Base-by-base conservation (phyloP, 2,113 vertebrate genomes). In the Xenotilapia leptura region DNA sequence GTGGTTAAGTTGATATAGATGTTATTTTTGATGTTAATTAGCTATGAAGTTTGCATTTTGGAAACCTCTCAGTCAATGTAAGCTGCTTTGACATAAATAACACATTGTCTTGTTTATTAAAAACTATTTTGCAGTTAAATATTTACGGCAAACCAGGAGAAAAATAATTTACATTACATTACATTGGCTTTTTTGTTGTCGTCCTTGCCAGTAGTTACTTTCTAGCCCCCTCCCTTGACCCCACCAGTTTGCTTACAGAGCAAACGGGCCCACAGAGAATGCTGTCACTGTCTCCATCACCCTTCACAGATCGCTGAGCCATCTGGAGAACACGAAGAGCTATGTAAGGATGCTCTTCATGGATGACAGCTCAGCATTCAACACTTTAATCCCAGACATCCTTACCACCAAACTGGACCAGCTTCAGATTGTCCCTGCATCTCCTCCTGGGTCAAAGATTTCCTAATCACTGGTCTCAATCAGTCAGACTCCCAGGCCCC, bases 141-240 rank as follows among this genome's bases (percentile, higher is more conserved):
- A 68, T 42, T 70, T 1, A 42, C 0, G 2, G 9, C 1, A 14
- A 14, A 40, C 36, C 4, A 6, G 1, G 62, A 23, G 11, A 7
- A 70, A 62, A 62, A 19, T 11, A 0, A 36, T 62, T 62, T 11
- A 0, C 15, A 19, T 60, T 60, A 60, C 56, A 17, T 31, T 60
- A 33, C 28, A 1, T 31, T 60, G 28, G 2, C 1, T 60, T 60
- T 58, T 60, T 10, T 33, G 14, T 60, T 60, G 56, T 1, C 14
- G 0, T 31, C 14, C 8, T 60, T 60, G 56, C 26, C 56, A 60
- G 56, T 60, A 60, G 3, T 60, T 31, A 60, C 56, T 58, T 0
- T 3, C 56, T 31, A 58, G 26, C 26, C 14, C 55, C 56, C 14
- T 58, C 56, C 56, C 55, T 31, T 0, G 0, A 58, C 55, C 26